Percentiles rank a stretch among this genome's conserved stretches.
Evolutionary conservation across 2,888 invertebrate species (phyloP).

Genomic region (Quadroppia sp.): DNA sequence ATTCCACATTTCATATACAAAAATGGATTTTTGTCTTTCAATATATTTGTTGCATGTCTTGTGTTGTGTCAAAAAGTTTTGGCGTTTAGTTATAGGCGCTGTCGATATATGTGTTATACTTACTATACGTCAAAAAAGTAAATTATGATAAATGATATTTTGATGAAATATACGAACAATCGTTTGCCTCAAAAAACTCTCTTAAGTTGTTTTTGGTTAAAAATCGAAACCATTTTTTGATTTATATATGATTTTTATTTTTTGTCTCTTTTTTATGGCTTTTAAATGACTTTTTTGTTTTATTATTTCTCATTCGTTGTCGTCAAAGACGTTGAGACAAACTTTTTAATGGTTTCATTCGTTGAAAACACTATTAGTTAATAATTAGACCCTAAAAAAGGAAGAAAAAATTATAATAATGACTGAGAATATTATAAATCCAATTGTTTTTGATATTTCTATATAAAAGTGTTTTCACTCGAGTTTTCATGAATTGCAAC

Average conservation of each 20-base stretch:
- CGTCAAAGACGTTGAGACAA: too few relatives aligned
- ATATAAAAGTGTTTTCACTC: too few relatives aligned
- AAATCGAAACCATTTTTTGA: neutral
- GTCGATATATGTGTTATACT: neutral
- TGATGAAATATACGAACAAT: conserved; percentile 23
- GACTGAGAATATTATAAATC: too few relatives aligned
- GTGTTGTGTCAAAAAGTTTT: conserved; percentile 5
- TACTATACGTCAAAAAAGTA: conserved; percentile 6
- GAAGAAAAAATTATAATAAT: too few relatives aligned
- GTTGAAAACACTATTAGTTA: too few relatives aligned
- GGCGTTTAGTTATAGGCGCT: conserved; percentile 2
- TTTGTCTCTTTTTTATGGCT: conserved; percentile 1
- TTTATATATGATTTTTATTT: neutral
- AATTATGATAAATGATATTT: conserved; percentile 35
- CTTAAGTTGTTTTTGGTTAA: conserved; percentile 28
- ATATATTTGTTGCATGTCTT: conserved; percentile 28
- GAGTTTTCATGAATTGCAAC: too few relatives aligned
- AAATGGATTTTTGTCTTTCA: neutral
- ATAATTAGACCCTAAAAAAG: too few relatives aligned
- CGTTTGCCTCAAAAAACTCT: neutral
- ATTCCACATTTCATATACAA: too few relatives aligned
- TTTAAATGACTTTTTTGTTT: conserved; percentile 4
- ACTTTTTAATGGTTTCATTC: too few relatives aligned
- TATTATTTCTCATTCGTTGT: neutral
- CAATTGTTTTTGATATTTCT: too few relatives aligned